Evolutionary conservation across 30 jellyfish, hydroid and myxozoan genomes (phyloP).

Genomic region (Cassiopea xamachana): DNA sequence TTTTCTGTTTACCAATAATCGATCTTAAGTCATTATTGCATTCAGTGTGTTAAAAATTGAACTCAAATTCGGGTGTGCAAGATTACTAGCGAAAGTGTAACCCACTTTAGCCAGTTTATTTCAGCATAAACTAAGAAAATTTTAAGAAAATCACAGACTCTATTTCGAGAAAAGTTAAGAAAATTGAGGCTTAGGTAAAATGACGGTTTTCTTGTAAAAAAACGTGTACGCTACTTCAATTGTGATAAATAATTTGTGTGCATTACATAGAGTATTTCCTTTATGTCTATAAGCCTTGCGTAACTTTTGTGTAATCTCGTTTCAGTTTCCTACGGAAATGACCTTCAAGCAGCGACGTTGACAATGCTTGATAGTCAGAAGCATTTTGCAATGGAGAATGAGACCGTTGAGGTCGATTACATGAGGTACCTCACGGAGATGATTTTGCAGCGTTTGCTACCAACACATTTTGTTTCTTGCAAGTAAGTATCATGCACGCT

Average conservation of each 20-base stretch:
- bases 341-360: slow-evolving; percentile 71
- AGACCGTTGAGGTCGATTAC: slow-evolving; percentile 84
- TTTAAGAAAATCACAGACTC: too few species aligned
- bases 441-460: slow-evolving; percentile 78
- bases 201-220: too few species aligned
- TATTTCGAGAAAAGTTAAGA: too few species aligned
- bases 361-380: slow-evolving; percentile 69
- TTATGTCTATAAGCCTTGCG: not conserved
- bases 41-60: too few species aligned
- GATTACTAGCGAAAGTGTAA: too few species aligned
- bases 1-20: too few species aligned
- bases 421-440: slow-evolving; percentile 81
- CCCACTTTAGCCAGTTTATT: too few species aligned
- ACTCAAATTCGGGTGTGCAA: too few species aligned
- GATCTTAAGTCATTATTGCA: too few species aligned
- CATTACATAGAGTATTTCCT: not conserved
- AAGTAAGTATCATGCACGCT: slow-evolving; percentile 46
- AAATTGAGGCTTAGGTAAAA: too few species aligned
- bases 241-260: not conserved
- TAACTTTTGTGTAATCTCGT: not conserved
- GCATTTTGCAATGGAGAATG: slow-evolving; percentile 88
- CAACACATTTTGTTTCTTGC: slow-evolving; percentile 68
- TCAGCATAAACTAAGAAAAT: too few species aligned
- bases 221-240: not conserved
- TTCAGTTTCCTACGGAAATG: slow-evolving; percentile 76